A percentile compares a stretch with the other conserved stretches of the same genome.
Evolutionary conservation across 2,888 invertebrate species (phyloP).

Genomic region (Lutraria lutraria): DNA sequence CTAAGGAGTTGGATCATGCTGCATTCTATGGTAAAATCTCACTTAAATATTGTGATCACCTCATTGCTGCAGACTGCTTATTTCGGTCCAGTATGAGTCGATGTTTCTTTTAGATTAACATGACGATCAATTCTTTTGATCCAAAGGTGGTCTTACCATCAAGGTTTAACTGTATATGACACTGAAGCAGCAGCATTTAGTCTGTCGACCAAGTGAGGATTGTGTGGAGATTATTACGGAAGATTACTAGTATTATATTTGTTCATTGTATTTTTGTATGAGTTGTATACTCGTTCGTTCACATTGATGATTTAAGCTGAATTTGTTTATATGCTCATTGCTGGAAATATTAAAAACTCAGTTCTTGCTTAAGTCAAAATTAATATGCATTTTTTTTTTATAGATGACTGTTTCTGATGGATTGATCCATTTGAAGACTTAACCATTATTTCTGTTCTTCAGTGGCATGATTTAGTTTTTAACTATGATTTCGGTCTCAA

Average conservation of each 20-base stretch:
- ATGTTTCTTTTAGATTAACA: too few species aligned
- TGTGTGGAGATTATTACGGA: neutral
- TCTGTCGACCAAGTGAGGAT: slow-evolving; percentile 5
- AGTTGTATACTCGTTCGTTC: slow-evolving; percentile 4
- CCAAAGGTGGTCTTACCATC: too few species aligned
- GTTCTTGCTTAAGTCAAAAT: neutral
- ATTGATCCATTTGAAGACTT: too few species aligned
- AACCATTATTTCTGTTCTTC: too few species aligned
- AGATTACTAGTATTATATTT: slow-evolving; percentile 18
- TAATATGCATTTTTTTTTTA: neutral
- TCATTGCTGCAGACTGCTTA: too few species aligned
- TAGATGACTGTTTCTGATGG: neutral
- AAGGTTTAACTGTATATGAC: too few species aligned
- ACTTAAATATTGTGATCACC: too few species aligned
- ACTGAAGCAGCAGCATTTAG: neutral
- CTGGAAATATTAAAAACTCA: neutral
- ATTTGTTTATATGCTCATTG: slow-evolving; percentile 11
- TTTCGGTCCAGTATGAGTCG: too few species aligned
- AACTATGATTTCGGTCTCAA: too few species aligned
- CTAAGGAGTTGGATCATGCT: neutral
- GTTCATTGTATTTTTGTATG: slow-evolving; percentile 18
- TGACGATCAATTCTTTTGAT: too few species aligned
- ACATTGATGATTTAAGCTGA: slow-evolving; percentile 8
- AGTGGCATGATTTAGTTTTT: too few species aligned
- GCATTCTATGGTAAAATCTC: too few species aligned